Conservation (phyloP, 2,797 vertebrate genomes). For the Dryobates pubescens region DNA sequence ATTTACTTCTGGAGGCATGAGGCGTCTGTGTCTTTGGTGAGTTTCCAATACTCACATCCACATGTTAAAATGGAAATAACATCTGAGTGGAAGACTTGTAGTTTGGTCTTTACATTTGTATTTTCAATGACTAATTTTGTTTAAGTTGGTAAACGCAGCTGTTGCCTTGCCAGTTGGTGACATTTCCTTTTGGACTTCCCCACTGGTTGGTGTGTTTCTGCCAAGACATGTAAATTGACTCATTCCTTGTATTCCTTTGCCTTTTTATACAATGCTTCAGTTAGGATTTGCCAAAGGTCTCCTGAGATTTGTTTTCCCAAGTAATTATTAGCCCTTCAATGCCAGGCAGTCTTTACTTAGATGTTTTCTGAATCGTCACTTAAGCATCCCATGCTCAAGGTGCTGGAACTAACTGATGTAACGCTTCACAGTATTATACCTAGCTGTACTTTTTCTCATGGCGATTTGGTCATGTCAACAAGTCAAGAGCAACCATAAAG, state of each 20-base stretch:
- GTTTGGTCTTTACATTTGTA: constrained; percentile 66
- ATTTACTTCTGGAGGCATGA: constrained; percentile 44
- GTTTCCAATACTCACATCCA: constrained; percentile 63
- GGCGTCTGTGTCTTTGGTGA: constrained; percentile 42
- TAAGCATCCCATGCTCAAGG: not conserved
- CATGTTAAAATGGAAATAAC: constrained; percentile 68
- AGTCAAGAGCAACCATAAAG: not conserved
- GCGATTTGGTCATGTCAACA: not conserved
- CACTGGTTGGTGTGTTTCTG: constrained; percentile 38
- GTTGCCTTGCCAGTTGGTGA: constrained; percentile 73
- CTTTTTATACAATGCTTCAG: constrained; percentile 30
- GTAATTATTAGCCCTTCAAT: not conserved
- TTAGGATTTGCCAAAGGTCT: constrained; percentile 18
- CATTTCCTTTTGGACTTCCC: constrained; percentile 73
- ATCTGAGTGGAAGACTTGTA: constrained; percentile 59
- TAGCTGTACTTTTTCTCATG: not conserved
- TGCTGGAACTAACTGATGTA: not conserved
- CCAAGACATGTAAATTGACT: constrained; percentile 68
- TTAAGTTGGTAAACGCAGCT: constrained; percentile 74
- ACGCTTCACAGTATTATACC: not conserved
- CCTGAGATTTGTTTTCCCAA: constrained; percentile 11
- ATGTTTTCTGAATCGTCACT: not conserved
- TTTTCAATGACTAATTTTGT: constrained; percentile 73
- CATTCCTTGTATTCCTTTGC: constrained; percentile 53
- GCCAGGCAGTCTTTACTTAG: not conserved